These are phyloP conservation scores for Cephalopholis sonnerati DNA, from an alignment of 2,113 vertebrate genomes.

Conservation along the genomic window DNA sequence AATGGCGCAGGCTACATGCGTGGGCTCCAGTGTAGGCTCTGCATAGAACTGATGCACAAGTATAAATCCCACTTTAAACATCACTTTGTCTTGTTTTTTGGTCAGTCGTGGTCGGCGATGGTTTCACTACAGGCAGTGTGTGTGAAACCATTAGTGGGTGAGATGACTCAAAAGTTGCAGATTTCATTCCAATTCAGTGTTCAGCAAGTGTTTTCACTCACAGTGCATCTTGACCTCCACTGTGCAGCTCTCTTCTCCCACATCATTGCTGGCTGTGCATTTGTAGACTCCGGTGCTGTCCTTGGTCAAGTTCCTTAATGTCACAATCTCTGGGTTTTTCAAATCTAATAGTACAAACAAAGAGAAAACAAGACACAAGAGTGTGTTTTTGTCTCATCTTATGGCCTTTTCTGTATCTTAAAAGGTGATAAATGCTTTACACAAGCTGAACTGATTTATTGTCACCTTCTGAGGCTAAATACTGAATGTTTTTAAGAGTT, in stretches of 20 bases:
- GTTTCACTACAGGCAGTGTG: background rate
- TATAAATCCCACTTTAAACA: too few relatives aligned
- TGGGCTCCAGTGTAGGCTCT: too few relatives aligned
- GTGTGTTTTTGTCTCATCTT: background rate
- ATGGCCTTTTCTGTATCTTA: background rate
- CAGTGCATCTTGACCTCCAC: slow-evolving; percentile 90
- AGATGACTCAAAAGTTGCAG: background rate
- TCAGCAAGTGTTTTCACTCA: slow-evolving; percentile 79
- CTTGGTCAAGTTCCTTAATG: slow-evolving; percentile 89
- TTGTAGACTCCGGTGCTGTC: slow-evolving; percentile 89
- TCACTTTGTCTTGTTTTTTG: too few relatives aligned
- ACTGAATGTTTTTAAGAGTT: background rate
- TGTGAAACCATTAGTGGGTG: background rate
- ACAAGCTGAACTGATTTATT: background rate
- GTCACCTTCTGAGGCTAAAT: background rate
- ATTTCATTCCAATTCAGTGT: background rate
- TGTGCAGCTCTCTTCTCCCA: slow-evolving; percentile 90
- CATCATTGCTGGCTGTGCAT: slow-evolving; percentile 92
- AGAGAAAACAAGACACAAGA: background rate
- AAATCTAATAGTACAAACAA: slow-evolving; percentile 79
- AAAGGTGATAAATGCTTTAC: background rate
- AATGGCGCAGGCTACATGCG: too few relatives aligned
- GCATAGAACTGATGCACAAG: too few relatives aligned
- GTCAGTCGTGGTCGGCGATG: background rate
- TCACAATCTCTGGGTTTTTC: slow-evolving; percentile 88